Evolutionary conservation across 2,113 vertebrate genomes (phyloP).

Genomic region (human (Homo sapiens)): DNA sequence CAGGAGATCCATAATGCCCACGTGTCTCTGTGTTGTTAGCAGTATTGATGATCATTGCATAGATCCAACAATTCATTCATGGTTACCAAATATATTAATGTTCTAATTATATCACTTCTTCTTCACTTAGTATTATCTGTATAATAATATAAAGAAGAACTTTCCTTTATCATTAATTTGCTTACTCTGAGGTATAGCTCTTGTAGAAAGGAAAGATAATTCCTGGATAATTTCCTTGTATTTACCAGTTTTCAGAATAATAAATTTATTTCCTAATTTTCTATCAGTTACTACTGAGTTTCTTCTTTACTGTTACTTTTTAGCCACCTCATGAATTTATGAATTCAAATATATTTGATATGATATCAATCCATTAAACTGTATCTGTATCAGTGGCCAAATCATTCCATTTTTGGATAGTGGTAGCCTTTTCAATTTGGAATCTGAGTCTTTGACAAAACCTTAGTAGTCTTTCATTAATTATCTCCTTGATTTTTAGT

Average conservation of each 20-base stretch:
- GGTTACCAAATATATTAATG: background rate
- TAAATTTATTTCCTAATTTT: background rate
- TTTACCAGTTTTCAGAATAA: background rate
- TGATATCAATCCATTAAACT: background rate
- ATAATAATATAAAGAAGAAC: background rate
- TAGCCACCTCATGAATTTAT: background rate
- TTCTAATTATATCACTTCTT: background rate
- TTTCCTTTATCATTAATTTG: background rate
- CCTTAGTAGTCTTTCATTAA: background rate
- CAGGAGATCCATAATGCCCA: background rate
- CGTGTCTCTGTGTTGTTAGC: background rate
- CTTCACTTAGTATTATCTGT: background rate
- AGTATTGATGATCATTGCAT: background rate
- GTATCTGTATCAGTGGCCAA: background rate
- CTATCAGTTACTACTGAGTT: background rate
- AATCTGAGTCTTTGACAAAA: slow-evolving; percentile 28
- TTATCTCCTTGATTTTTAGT: background rate
- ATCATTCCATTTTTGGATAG: background rate
- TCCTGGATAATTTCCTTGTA: background rate
- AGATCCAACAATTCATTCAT: background rate
- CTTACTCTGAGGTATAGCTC: background rate
- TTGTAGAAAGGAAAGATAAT: slow-evolving; percentile 4
- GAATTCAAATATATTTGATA: background rate
- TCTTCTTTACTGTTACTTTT: background rate
- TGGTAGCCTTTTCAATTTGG: background rate